Evolutionary conservation across 1,140 invertebrate genomes (phyloP), one percentile per base, ranked within the genome.

Genomic region (Berghia stephanieae): DNA sequence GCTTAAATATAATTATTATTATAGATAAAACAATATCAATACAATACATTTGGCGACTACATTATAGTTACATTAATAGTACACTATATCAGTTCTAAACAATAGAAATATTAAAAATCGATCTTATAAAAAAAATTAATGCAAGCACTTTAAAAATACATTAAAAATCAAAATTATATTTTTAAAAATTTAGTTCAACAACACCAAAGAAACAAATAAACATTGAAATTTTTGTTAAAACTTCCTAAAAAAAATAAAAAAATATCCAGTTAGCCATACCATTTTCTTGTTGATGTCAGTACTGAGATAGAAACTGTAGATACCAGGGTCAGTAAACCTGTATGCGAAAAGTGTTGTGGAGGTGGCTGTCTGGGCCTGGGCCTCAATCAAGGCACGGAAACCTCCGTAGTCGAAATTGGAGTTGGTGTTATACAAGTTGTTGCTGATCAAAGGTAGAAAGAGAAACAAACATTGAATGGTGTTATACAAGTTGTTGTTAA

Each of bases 391-490:
- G 3, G 81, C 77, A 18, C 87, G 81, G 83, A 88, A 88, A 2
- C 86, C 86, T 21, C 86, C 86, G 77, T 88, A 88, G 74, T 88
- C 87, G 83, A 88, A 88, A 55, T 85, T 75, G 5, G 77, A 76
- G 78, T 88, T 88, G 36, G 86, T 88, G 79, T 88, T 88, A 80
- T 85, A 88, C 38, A 87, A 70, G 71, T 88, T 88, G 74, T 87
- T 84, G 46, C 87, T 87, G 80, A 24, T 77, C 79, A 27, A 77
- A 60, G 13, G 0, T 24, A 24, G 24, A 49, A 21, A 46, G 31
- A 34, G 18, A n/a, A n/a, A n/a, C 27, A 18, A 10, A 18, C 27
- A 16, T 63, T 63, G 27, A 63, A 63, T 18, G 60, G 46, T 49
- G 46, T 49, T 49, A 49, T 49, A n/a, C 13, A n/a, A 49, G n/a